Evolutionary conservation across 2,113 vertebrate genomes (phyloP).

Genomic region (Ellobius talpinus): DNA sequence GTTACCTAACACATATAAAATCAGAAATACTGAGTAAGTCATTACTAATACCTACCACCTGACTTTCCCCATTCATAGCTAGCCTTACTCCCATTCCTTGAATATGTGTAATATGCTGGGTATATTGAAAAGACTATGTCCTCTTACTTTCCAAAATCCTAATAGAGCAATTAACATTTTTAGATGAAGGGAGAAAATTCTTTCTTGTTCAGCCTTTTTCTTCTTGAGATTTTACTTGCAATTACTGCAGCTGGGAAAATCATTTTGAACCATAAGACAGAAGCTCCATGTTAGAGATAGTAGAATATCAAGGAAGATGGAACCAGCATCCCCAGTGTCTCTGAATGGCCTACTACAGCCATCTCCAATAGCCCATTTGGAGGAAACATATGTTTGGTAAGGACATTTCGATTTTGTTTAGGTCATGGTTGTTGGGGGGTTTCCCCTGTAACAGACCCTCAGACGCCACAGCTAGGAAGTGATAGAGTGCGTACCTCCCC

Average conservation of each 20-base stretch:
- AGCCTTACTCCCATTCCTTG: background rate
- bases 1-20: background rate
- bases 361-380: background rate
- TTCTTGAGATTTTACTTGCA: background rate
- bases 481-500: background rate
- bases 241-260: background rate
- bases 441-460: background rate
- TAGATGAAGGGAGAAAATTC: background rate
- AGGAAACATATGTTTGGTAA: background rate
- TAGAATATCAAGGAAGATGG: background rate
- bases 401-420: constrained; percentile 16
- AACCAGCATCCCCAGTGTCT: background rate
- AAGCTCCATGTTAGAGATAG: background rate
- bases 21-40: background rate
- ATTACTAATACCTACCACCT: background rate
- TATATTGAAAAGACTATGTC: background rate
- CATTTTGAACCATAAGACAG: background rate
- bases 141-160: background rate
- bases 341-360: background rate
- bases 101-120: background rate
- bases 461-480: background rate
- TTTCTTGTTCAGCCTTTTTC: background rate
- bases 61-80: background rate
- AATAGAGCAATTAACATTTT: constrained; percentile 1
- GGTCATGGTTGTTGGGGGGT: background rate